phyloP scores from a whole-genome alignment of 1,140 invertebrate species.

The Neotoxoptera formosana region DNA sequence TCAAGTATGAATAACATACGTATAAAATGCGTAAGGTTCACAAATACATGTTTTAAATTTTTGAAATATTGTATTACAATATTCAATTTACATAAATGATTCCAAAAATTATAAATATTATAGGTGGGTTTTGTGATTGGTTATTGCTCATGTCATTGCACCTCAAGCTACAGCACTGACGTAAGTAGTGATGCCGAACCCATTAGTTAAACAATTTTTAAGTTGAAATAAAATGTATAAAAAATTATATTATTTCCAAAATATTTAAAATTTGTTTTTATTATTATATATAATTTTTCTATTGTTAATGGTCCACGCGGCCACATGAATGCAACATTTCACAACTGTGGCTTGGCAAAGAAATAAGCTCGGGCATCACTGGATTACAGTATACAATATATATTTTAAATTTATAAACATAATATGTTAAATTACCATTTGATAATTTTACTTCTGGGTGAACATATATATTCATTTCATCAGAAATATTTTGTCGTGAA shows the following conservation, averaged over 20 bases:
- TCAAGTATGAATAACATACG: too few species aligned
- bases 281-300: not conserved
- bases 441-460: slow-evolving; percentile 7
- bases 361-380: not conserved
- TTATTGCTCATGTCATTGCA: not conserved
- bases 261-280: not conserved
- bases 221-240: not conserved
- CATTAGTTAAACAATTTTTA: not conserved
- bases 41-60: not conserved
- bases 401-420: not conserved
- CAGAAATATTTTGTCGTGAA: slow-evolving; percentile 45
- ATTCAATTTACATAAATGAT: not conserved
- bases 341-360: not conserved
- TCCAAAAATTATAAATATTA: not conserved
- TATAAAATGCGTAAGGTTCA: too few species aligned
- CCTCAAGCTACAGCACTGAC: not conserved
- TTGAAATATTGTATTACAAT: not conserved
- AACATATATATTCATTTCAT: slow-evolving; percentile 34
- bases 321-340: not conserved
- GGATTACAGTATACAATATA: not conserved
- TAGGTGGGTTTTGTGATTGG: not conserved
- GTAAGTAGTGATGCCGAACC: not conserved
- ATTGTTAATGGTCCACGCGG: not conserved
- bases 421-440: slow-evolving; percentile 26
- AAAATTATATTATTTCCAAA: not conserved